These are phyloP conservation scores for Sebastes schlegelii DNA, from an alignment of 2,113 vertebrate genomes.

Conservation along the genomic window DNA sequence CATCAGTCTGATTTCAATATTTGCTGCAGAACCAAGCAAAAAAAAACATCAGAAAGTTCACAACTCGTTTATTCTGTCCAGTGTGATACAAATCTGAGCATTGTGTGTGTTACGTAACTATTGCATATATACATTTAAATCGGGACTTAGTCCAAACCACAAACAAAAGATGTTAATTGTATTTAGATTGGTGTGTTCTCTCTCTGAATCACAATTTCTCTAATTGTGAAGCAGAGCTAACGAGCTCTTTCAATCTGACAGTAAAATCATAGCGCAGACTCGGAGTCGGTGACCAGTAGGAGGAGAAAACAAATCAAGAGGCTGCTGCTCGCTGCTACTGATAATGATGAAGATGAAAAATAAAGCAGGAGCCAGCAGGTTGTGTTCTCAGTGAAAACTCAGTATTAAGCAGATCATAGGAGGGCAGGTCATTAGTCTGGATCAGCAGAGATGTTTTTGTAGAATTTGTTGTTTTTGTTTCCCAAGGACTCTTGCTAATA, in stretches of 20 bases:
- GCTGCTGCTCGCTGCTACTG: not conserved
- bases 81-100: not conserved
- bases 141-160: not conserved
- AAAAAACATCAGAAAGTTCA: not conserved
- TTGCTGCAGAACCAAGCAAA: slow-evolving; percentile 6
- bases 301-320: not conserved
- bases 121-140: not conserved
- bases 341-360: not conserved
- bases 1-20: not conserved
- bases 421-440: not conserved
- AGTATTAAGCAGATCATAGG: not conserved
- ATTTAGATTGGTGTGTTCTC: not conserved
- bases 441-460: slow-evolving; percentile 2
- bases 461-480: not conserved
- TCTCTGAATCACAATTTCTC: not conserved
- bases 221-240: not conserved
- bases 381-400: slow-evolving; percentile 12
- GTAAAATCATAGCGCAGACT: not conserved
- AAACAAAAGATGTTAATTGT: not conserved
- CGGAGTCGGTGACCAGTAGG: not conserved
- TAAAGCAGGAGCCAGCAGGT: not conserved
- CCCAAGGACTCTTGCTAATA: not conserved
- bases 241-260: slow-evolving; percentile 6
- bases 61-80: not conserved
- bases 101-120: not conserved